A percentile compares a stretch with the other conserved stretches of the same genome.
These are phyloP conservation scores for Acanthisitta chloris DNA, from an alignment of 2,113 vertebrate species.

Conservation along the genomic window DNA sequence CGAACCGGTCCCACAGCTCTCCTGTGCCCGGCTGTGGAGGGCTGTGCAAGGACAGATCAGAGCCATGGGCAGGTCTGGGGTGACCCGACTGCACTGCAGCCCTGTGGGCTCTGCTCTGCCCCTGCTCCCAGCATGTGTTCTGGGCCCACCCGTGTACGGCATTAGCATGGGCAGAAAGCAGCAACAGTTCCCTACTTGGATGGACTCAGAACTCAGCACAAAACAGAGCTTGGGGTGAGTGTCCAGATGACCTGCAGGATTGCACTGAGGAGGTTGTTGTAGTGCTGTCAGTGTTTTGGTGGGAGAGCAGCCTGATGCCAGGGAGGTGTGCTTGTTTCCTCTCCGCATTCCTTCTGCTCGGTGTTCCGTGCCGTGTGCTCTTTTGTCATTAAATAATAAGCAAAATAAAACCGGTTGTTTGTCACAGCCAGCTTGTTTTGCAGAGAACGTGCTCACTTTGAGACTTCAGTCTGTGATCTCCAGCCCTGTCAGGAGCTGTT, in stretches of 20 bases:
- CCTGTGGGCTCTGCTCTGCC: neutral
- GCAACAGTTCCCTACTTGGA: slow-evolving; percentile 14
- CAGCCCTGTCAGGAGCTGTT: slow-evolving; percentile 62
- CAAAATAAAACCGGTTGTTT: slow-evolving; percentile 62
- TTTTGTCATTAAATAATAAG: slow-evolving; percentile 60
- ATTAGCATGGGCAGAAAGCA: neutral
- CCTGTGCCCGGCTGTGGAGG: no score
- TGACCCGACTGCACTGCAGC: neutral
- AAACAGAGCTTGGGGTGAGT: slow-evolving; percentile 10
- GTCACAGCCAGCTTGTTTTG: slow-evolving; percentile 42
- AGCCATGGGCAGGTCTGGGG: neutral
- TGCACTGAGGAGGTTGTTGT: slow-evolving; percentile 3
- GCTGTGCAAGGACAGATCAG: neutral
- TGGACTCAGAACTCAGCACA: slow-evolving; percentile 27
- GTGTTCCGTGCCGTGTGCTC: slow-evolving; percentile 7
- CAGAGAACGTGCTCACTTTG: slow-evolving; percentile 43
- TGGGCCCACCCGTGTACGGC: neutral
- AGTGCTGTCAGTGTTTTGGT: neutral
- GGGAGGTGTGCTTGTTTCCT: neutral
- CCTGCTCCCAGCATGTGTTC: neutral
- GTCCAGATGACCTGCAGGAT: slow-evolving; percentile 8
- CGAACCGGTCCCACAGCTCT: no score
- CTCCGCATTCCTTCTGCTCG: neutral
- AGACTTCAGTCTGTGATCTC: slow-evolving; percentile 60
- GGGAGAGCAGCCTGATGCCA: neutral